Percentiles rank a stretch among this genome's conserved stretches.
Conservation (phyloP, 92 coral and sea anemone species). For the Porites divaricata region DNA sequence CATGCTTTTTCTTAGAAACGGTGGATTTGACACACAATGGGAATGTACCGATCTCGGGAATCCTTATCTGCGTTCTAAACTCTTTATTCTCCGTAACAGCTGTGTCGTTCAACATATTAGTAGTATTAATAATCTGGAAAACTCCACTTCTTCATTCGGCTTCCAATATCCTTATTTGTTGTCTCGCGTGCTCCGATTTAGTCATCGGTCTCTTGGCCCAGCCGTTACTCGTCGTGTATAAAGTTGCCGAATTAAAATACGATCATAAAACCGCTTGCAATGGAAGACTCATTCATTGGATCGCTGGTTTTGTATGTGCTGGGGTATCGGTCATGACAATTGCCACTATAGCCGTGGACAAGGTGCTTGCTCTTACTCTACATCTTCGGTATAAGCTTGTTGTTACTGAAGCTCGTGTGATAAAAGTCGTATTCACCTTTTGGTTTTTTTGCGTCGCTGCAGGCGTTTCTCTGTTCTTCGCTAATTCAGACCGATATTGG, state of each 20-base stretch:
- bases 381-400: slow-evolving; percentile 44
- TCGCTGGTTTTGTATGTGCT: slow-evolving; percentile 52
- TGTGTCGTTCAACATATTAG: slow-evolving; percentile 27
- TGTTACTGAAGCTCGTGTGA: slow-evolving; percentile 35
- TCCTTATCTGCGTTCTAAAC: slow-evolving; percentile 36
- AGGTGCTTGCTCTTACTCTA: slow-evolving; percentile 30
- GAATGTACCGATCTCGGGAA: slow-evolving; percentile 9
- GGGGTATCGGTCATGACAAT: slow-evolving; percentile 53
- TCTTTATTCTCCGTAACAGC: slow-evolving; percentile 37
- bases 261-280: slow-evolving; percentile 33
- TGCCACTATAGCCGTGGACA: slow-evolving; percentile 49
- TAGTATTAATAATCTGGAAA: slow-evolving; percentile 39
- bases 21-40: slow-evolving; percentile 8
- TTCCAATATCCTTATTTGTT: slow-evolving; percentile 48
- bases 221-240: slow-evolving; percentile 44
- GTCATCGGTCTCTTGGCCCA: slow-evolving; percentile 50
- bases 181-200: slow-evolving; percentile 54
- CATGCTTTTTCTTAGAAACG: slow-evolving; percentile 30
- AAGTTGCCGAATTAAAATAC: slow-evolving; percentile 43
- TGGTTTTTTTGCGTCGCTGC: slow-evolving; percentile 46
- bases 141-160: slow-evolving; percentile 43
- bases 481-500: slow-evolving; percentile 45
- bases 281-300: slow-evolving; percentile 48
- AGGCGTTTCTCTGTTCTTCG: slow-evolving; percentile 24
- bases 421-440: slow-evolving; percentile 17